Evolutionary conservation across 2,113 vertebrate species (phyloP).

Genomic region (Ceyx melanurus): DNA sequence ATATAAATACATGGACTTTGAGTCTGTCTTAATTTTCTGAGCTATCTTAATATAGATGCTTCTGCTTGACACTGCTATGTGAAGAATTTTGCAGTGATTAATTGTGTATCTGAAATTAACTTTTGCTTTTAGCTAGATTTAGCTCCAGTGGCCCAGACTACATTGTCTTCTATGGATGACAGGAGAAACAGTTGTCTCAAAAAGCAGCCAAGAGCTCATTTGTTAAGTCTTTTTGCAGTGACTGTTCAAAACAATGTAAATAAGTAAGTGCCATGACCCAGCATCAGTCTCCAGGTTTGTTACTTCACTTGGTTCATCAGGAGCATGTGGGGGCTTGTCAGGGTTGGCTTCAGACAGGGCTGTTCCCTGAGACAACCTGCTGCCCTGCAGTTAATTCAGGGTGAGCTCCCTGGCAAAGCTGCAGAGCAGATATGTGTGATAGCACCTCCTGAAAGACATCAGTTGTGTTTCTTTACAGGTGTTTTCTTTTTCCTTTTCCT

Average conservation of each 20-base stretch:
- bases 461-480: background rate
- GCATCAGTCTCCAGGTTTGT: background rate
- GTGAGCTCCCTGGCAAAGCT: background rate
- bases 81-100: background rate
- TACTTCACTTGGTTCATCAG: background rate
- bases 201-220: background rate
- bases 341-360: background rate
- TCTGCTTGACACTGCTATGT: background rate
- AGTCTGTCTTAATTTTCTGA: background rate
- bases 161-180: background rate
- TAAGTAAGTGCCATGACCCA: background rate
- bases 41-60: background rate
- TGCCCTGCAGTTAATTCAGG: background rate
- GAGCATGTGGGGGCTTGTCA: rapidly evolving
- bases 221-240: background rate
- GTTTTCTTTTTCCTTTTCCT: background rate
- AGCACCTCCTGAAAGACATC: background rate
- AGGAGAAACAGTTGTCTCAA: background rate
- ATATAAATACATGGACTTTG: background rate
- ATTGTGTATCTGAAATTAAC: background rate
- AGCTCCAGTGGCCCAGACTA: background rate
- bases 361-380: rapidly evolving
- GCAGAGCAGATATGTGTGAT: background rate
- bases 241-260: background rate
- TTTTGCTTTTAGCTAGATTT: background rate